Conservation (phyloP, 2,113 vertebrate species). For the Nyctereutes procyonoides region DNA sequence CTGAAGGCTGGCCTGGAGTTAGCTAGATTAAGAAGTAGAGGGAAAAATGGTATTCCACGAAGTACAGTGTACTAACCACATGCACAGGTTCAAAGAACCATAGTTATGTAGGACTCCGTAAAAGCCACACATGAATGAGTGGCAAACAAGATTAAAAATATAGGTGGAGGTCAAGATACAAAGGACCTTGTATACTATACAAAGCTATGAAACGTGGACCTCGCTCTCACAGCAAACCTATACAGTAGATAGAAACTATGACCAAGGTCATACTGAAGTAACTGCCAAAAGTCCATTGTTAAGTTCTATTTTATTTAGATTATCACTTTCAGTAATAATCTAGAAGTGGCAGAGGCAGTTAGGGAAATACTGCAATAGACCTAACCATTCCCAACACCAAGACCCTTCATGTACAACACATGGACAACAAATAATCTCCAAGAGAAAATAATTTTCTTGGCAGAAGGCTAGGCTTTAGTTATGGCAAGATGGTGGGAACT, state of each 20-base stretch:
- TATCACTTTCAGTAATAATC: neutral
- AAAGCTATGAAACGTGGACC: neutral
- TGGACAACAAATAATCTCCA: neutral
- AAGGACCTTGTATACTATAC: neutral
- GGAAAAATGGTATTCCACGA: neutral
- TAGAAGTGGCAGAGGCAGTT: neutral
- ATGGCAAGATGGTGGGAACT: neutral
- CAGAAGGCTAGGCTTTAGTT: neutral
- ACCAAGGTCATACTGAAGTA: neutral
- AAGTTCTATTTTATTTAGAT: neutral
- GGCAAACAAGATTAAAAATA: constrained; percentile 12
- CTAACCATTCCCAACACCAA: neutral
- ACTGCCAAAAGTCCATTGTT: neutral
- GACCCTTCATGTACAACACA: neutral
- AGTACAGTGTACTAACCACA: neutral
- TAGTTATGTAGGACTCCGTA: neutral
- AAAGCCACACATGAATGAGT: neutral
- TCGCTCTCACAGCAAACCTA: neutral
- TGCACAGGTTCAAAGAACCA: neutral
- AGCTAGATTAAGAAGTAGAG: neutral
- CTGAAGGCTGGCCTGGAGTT: neutral
- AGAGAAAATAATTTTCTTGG: constrained; percentile 4
- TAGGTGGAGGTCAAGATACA: neutral
- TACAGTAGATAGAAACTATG: neutral
- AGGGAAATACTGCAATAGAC: neutral